Base-by-base conservation (phyloP, 2,113 vertebrate genomes). In the Ochotona curzoniae region DNA sequence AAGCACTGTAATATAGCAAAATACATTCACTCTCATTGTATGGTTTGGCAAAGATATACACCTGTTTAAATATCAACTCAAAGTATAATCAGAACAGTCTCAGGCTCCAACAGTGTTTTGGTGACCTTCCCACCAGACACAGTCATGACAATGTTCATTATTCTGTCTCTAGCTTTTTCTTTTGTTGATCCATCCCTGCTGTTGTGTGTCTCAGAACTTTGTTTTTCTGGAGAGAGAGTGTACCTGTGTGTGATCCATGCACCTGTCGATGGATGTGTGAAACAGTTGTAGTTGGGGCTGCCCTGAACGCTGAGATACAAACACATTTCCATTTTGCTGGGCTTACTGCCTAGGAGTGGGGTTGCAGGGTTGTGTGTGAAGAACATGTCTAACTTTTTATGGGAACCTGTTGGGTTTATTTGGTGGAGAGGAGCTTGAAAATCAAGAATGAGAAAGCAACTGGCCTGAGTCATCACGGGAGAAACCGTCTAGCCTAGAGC, bases 91-190 rank as follows among this genome's bases (percentile, higher is more conserved):
- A 30, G 51, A 91, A 83, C 38, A 47, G 70, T 78, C 20, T 17
- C 17, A 26, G 6, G 20, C 32, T 17, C n/a, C 3, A 30, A 9
- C 25, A 30, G n/a, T 26, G 63, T 28, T 17, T 51, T 44, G 60
- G 76, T 35, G 11, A 30, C 57, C 49, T 79, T 69, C 38, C 26
- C n/a, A 3, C 14, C 63, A 28, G 26, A 64, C 15, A 13, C 32
- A 57, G n/a, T 23, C 2, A 20, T 17, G 17, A 28, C n/a, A 60
- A 64, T 23, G 23, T 1, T 3, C 1, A n/a, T 17, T 1, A 1
- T 32, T 1, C 10, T 0, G 8, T 32, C 51, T 64, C 54, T 57
- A 17, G 54, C 54, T 17, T 17, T 57, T 17, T 57, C 54, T 17
- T 2, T 2, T 57, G 54, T 57, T 57, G 54, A 57, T 57, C 54